Base-by-base conservation (phyloP, 2,797 vertebrate genomes). In the Microcaecilia unicolor region DNA sequence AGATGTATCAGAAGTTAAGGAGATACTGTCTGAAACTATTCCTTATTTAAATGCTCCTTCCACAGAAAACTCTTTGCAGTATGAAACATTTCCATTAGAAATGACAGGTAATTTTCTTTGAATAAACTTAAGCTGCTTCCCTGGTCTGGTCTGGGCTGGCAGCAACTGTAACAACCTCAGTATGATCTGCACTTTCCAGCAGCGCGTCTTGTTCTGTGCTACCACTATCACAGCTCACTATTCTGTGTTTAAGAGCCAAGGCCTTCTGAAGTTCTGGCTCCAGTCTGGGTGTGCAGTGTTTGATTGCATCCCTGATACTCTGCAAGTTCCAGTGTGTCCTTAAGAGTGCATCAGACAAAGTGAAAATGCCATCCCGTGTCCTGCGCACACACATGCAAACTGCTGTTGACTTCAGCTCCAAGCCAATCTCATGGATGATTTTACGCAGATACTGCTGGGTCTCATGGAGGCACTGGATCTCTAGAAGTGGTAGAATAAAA, bases 401-500 rank as follows among this genome's bases (percentile, higher is more conserved):
- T 0, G 93, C 90, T 0, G 86, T 78, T 3, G 86, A 92, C 55
- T 81, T 91, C 41, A 99, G 82, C 68, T 97, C 93, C 27, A 99
- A 67, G 4, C 95, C 94, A 0, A 98, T 81, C 57, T 98, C 95
- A 0, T 98, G 95, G 27, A 98, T 70, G 5, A 94, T 20, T 61
- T 75, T 93, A 6, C 92, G 51, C 10, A 98, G 71, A 56, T 91
- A 91, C 49, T 78, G 80, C 71, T 91, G 92, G 1, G 88, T 95
- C 74, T 99, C 95, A 0, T 98, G 89, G 45, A 97, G 22, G 44
- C 92, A 96, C n/a, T 84, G 91, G 32, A 96, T 74, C 80, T 95
- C 95, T 98, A 62, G 8, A 37, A 42, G 22, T 31, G 29, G 28
- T n/a, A n/a, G n/a, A n/a, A n/a, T n/a, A n/a, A n/a, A n/a, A n/a